These are phyloP conservation scores for Oppia nitens DNA, from an alignment of 1,140 invertebrate species.

Conservation along the genomic window DNA sequence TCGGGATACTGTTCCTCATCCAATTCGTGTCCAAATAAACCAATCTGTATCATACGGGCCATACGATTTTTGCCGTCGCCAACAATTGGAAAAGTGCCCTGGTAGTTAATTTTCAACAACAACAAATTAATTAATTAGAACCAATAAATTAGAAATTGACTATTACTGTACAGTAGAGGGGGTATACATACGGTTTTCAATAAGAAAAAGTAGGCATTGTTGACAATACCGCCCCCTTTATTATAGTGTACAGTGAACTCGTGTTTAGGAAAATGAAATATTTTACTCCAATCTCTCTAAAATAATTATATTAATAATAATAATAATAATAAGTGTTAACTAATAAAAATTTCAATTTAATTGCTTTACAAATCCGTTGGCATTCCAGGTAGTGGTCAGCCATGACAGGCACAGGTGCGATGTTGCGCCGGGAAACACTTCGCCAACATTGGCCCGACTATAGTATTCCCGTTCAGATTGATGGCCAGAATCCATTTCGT, in stretches of 20 bases:
- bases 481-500: slow-evolving; percentile 16
- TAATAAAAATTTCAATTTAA: no score
- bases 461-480: slow-evolving; percentile 14
- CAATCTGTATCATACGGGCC: neutral
- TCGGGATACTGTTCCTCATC: no score
- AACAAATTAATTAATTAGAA: no score
- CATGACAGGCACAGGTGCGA: neutral
- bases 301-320: neutral
- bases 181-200: neutral
- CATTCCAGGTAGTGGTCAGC: neutral
- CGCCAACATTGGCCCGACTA: slow-evolving; percentile 18
- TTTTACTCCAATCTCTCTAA: neutral
- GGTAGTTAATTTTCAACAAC: neutral
- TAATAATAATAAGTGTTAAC: neutral
- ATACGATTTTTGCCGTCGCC: neutral
- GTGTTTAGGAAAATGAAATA: neutral
- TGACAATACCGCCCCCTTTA: neutral
- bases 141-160: no score
- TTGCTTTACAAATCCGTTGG: neutral
- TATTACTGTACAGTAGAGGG: no score
- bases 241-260: neutral
- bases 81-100: neutral
- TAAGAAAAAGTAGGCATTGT: neutral
- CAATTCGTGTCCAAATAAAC: neutral
- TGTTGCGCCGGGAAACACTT: slow-evolving; percentile 9